Base-by-base conservation (phyloP, 2,888 invertebrate species). In the Andrena bucephala region DNA sequence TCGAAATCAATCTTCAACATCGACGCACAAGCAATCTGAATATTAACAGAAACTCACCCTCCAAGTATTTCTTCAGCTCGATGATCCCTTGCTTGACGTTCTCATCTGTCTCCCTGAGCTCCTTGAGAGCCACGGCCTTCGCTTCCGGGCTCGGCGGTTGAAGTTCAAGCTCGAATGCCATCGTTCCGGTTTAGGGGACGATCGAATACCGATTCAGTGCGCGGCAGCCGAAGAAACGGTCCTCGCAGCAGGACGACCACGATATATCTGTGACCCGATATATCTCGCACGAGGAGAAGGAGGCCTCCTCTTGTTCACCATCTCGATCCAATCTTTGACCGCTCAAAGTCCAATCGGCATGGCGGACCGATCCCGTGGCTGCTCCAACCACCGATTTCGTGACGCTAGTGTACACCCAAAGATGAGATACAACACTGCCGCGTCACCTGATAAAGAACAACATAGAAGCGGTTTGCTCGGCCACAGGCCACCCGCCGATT, bases 31-130 rank as follows among this genome's bases (percentile, higher is more conserved):
- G 24, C 8, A 10, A 10, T 54, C 54, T 8, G 20, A 36, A 33
- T 29, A 24, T 7, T 0, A 10, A 27, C n/a, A 0, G 0, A 1
- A 42, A 52, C 91, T 91, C 74, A 94, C 95, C 94, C 90, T 94
- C 93, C 5, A 95, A 87, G 24, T 93, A 84, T 62, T 94, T 90
- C 52, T 90, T 93, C 1, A 95, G 91, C 13, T 89, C 88, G 6
- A 83, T 89, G 27, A 94, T 77, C 1, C 94, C 93, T 20, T 94
- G 90, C 77, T 93, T 92, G 0, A 92, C 89, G 16, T 92, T 91
- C 54, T 94, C 94, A 13, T 94, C 94, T 0, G 93, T 94, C 84
- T 95, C 95, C 48, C 94, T 85, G 0, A 95, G 90, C 77, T 95
- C 94, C 60, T 92, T 92, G 16, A 91, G 88, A 0, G 95, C 95